Conservation (phyloP, 2,113 vertebrate genomes). For the Gnathonemus echidnorhynchus region DNA sequence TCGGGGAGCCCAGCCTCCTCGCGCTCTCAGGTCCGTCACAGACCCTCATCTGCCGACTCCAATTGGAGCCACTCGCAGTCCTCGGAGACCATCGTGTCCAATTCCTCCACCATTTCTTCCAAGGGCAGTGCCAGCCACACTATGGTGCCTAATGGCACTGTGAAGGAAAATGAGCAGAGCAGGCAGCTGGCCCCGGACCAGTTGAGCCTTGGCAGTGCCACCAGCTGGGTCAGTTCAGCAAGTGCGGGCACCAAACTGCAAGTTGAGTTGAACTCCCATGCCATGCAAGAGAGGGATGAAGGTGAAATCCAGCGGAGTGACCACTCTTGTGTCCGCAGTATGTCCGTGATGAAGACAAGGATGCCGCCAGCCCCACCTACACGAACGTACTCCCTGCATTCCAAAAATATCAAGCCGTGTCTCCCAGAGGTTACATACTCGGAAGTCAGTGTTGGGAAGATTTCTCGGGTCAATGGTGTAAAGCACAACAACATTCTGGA, state of each 20-base stretch:
- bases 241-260: slow-evolving; percentile 28
- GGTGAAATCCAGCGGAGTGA: slow-evolving; percentile 59
- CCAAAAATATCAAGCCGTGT: slow-evolving; percentile 61
- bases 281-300: slow-evolving; percentile 49
- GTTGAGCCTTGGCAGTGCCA: slow-evolving; percentile 47
- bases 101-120: slow-evolving; percentile 76
- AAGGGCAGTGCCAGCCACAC: slow-evolving; percentile 53
- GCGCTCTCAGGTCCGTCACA: slow-evolving; percentile 55
- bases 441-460: slow-evolving; percentile 14
- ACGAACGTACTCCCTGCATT: slow-evolving; percentile 81
- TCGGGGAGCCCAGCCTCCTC: slow-evolving; percentile 75
- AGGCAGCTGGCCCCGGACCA: slow-evolving; percentile 42
- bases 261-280: slow-evolving; percentile 34
- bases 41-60: slow-evolving; percentile 62
- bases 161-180: slow-evolving; percentile 6
- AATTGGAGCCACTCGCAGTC: slow-evolving; percentile 84
- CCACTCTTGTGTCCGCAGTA: slow-evolving; percentile 60
- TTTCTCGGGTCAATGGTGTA: slow-evolving; percentile 11
- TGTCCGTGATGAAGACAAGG: slow-evolving; percentile 83
- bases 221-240: slow-evolving; percentile 40
- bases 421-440: slow-evolving; percentile 42
- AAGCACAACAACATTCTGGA: slow-evolving; percentile 37
- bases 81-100: slow-evolving; percentile 80
- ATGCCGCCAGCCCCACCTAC: slow-evolving; percentile 70
- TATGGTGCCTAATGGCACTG: slow-evolving; percentile 32